A percentile compares a stretch with the other conserved stretches of the same genome.
phyloP scores from a whole-genome alignment of 2,888 invertebrate species.

The Erebia epiphron region DNA sequence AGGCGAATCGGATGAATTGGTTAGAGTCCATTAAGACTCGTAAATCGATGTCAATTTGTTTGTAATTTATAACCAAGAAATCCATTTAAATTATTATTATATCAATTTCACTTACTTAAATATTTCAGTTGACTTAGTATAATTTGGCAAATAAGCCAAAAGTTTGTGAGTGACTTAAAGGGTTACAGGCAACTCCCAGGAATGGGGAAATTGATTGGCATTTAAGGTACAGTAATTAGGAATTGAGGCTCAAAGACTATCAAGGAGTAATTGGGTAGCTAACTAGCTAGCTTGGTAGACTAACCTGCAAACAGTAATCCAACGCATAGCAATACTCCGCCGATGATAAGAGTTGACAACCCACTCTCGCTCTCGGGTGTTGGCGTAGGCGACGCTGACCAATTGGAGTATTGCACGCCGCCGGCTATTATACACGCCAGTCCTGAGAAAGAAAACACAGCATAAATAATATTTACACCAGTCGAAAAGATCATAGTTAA shows the following conservation, averaged over 20 bases:
- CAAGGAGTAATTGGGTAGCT: not conserved
- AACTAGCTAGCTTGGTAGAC: too few relatives aligned
- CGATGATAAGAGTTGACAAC: conserved; percentile 84
- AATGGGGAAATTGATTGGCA: not conserved
- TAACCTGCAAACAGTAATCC: conserved; percentile 84
- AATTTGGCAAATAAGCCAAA: not conserved
- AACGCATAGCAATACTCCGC: conserved; percentile 83
- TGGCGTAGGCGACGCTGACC: conserved; percentile 64
- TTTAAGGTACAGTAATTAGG: not conserved
- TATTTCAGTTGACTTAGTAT: not conserved
- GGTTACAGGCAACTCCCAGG: not conserved
- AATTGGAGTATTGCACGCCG: conserved; percentile 82
- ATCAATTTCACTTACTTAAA: not conserved
- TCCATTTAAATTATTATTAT: not conserved
- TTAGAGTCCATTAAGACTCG: not conserved
- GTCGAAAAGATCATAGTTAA: not conserved
- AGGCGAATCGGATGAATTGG: conserved; percentile 2
- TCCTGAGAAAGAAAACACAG: conserved; percentile 59
- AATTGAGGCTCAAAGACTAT: not conserved
- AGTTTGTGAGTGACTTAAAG: not conserved
- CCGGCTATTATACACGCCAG: conserved; percentile 85
- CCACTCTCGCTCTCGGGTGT: conserved; percentile 63
- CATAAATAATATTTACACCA: not conserved
- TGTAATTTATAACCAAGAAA: conserved; percentile 10
- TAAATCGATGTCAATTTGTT: conserved; percentile 16